Evolutionary conservation across 2,888 invertebrate genomes (phyloP).

Genomic region (Acleris sparsana): DNA sequence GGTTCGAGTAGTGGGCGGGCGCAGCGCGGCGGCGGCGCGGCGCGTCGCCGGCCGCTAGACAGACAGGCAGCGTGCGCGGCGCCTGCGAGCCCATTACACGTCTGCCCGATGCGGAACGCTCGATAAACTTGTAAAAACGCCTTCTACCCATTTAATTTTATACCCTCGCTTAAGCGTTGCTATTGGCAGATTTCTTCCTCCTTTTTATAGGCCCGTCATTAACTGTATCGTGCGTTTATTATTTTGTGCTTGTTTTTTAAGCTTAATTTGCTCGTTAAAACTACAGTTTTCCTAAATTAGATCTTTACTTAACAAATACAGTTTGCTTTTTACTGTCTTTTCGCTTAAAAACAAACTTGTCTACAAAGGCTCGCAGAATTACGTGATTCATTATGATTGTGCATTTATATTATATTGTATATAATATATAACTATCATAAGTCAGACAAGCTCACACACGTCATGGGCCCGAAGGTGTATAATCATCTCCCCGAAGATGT

Average conservation of each 20-base stretch:
- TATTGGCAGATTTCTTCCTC: slow-evolving; percentile 79
- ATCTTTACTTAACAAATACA: no score
- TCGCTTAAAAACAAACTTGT: no score
- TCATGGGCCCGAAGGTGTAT: no score
- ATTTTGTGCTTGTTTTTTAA: slow-evolving; percentile 62
- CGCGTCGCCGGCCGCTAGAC: slow-evolving; percentile 69
- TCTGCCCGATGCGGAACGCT: slow-evolving; percentile 81
- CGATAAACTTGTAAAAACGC: slow-evolving; percentile 83
- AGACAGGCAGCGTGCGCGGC: slow-evolving; percentile 78
- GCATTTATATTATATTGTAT: no score
- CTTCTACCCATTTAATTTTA: slow-evolving; percentile 82
- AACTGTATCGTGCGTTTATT: slow-evolving; percentile 73
- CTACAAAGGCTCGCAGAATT: no score
- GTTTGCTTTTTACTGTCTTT: no score
- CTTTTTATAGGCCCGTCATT: slow-evolving; percentile 71
- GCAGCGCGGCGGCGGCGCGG: slow-evolving; percentile 39
- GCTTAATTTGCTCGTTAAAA: slow-evolving; percentile 54
- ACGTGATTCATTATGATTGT: no score
- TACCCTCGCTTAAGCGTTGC: slow-evolving; percentile 78
- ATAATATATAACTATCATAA: no score
- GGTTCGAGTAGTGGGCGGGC: slow-evolving; percentile 47
- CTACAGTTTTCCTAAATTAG: not conserved
- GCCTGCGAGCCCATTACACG: slow-evolving; percentile 79
- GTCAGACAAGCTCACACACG: no score
- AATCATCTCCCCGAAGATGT: no score